These are phyloP conservation scores for Heliothis peltigera DNA, from an alignment of 2,888 invertebrate species.

Conservation along the genomic window DNA sequence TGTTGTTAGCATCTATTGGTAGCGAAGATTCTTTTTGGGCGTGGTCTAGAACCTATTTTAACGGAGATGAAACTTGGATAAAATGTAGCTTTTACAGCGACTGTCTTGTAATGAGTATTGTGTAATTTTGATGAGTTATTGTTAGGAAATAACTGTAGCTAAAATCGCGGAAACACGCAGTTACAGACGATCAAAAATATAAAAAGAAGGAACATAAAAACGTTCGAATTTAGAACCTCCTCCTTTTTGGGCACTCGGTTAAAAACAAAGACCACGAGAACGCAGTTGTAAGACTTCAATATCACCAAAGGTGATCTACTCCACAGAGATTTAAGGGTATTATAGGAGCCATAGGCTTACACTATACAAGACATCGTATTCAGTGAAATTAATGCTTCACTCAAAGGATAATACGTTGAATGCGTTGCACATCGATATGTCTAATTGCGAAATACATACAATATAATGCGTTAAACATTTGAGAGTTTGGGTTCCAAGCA, in stretches of 20 bases:
- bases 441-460: conserved; percentile 1
- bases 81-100: too few species aligned
- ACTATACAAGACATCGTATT: conserved; percentile 1
- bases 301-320: conserved; percentile 1
- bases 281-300: neutral
- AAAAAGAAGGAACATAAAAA: too few species aligned
- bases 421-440: neutral
- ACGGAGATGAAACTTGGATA: too few species aligned
- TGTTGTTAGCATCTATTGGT: conserved; percentile 15
- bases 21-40: conserved; percentile 5
- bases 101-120: too few species aligned
- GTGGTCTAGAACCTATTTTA: neutral
- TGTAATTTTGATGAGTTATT: too few species aligned
- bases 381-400: conserved; percentile 17
- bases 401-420: conserved; percentile 27
- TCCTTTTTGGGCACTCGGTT: too few species aligned
- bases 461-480: conserved; percentile 1
- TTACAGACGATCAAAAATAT: too few species aligned
- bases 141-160: too few species aligned
- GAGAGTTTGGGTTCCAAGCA: neutral
- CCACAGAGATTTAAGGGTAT: neutral
- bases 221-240: too few species aligned
- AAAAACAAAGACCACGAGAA: too few species aligned
- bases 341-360: too few species aligned
- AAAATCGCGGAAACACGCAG: too few species aligned